Percentiles rank a stretch among this genome's conserved stretches.
Conservation (phyloP, 2,113 vertebrate genomes). For the Phyllostomus hastatus region DNA sequence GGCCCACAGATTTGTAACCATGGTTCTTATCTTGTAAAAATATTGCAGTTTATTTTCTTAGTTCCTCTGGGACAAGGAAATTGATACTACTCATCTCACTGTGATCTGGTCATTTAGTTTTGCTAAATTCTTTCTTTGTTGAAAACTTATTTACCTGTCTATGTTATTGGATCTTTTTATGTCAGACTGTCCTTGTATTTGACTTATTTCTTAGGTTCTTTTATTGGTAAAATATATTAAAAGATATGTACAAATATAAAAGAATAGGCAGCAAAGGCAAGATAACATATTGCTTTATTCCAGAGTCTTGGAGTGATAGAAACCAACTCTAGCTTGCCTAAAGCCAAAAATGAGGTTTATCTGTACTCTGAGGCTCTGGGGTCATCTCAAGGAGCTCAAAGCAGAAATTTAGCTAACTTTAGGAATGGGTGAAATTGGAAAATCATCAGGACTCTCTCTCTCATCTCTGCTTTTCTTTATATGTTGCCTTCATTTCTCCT, state of each 20-base stretch:
- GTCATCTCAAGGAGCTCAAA: background rate
- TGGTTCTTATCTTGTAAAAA: background rate
- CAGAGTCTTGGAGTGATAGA: background rate
- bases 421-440: background rate
- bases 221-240: background rate
- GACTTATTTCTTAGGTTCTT: background rate
- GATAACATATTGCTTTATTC: background rate
- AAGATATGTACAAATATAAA: background rate
- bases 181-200: background rate
- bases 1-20: background rate
- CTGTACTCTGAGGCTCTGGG: background rate
- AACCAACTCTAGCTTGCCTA: background rate
- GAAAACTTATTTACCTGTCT: background rate
- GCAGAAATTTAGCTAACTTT: background rate
- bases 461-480: background rate
- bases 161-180: background rate
- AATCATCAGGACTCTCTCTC: background rate
- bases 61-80: background rate
- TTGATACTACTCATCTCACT: background rate
- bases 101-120: background rate
- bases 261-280: background rate
- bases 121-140: slow-evolving; percentile 24
- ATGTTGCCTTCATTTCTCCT: background rate
- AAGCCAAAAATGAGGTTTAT: background rate
- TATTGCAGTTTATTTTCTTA: background rate